phyloP scores from a whole-genome alignment of 1,140 invertebrate species.

The Heliconius hermathena region DNA sequence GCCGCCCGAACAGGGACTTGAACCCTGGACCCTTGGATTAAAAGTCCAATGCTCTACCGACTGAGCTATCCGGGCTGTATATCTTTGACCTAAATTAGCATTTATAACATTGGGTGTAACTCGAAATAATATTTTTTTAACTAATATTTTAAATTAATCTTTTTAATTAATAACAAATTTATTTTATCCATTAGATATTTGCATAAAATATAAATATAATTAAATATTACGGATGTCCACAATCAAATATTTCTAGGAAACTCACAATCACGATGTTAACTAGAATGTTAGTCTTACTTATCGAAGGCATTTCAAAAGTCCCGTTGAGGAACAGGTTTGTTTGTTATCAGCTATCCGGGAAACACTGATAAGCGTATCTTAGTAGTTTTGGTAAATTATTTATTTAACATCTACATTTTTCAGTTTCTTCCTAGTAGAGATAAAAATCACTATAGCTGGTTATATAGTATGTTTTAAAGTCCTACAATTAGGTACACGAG shows the following conservation, averaged over 20 bases:
- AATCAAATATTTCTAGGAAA: conserved; percentile 8
- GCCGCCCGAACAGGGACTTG: conserved; percentile 10
- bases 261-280: not conserved
- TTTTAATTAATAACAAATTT: not conserved
- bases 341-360: conserved; percentile 46
- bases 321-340: conserved; percentile 39
- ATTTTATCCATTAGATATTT: not conserved
- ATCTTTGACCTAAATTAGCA: not conserved
- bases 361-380: conserved; percentile 24
- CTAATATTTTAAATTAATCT: too few species aligned
- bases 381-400: not conserved
- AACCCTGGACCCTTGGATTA: conserved; percentile 15
- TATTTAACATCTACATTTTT: not conserved
- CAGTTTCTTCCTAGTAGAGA: not conserved
- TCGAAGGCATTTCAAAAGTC: conserved; percentile 32
- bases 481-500: too few species aligned
- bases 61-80: not conserved
- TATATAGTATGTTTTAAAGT: not conserved
- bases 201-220: not conserved
- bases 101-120: not conserved
- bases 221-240: not conserved
- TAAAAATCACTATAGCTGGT: not conserved
- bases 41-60: conserved; percentile 15
- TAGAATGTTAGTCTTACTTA: conserved; percentile 23
- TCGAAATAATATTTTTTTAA: too few species aligned